These are phyloP conservation scores for Nothocercus nigrocapillus DNA, from an alignment of 2,113 vertebrate genomes.

Conservation along the genomic window DNA sequence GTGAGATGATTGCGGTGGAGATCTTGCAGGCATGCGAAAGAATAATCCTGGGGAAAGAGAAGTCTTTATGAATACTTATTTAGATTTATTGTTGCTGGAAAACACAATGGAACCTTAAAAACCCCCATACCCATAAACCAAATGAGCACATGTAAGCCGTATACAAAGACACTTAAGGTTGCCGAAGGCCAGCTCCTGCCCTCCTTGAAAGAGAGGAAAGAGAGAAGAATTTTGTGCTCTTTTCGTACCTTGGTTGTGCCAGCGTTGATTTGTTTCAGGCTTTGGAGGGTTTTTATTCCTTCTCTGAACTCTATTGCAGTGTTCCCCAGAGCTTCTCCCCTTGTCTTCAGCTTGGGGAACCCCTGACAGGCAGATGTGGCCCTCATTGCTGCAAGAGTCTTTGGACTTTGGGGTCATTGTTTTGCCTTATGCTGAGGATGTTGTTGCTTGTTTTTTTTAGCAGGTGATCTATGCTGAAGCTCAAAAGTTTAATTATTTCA, in stretches of 20 bases:
- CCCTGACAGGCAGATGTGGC: not conserved
- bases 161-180: not conserved
- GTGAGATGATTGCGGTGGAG: not conserved
- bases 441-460: not conserved
- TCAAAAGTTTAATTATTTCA: not conserved
- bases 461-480: not conserved
- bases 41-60: not conserved
- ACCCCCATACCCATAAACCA: not conserved
- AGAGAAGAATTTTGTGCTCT: not conserved
- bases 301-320: not conserved
- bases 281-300: not conserved
- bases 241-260: not conserved
- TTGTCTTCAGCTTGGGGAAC: not conserved
- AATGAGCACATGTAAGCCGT: not conserved
- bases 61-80: conserved; percentile 1
- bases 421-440: not conserved
- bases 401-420: not conserved
- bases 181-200: not conserved
- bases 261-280: not conserved
- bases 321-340: not conserved
- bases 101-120: not conserved
- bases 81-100: not conserved
- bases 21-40: not conserved
- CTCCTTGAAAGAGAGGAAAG: not conserved
- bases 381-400: not conserved